Evolutionary conservation across 2,888 invertebrate genomes (phyloP).

Genomic region (Halictus ligatus): DNA sequence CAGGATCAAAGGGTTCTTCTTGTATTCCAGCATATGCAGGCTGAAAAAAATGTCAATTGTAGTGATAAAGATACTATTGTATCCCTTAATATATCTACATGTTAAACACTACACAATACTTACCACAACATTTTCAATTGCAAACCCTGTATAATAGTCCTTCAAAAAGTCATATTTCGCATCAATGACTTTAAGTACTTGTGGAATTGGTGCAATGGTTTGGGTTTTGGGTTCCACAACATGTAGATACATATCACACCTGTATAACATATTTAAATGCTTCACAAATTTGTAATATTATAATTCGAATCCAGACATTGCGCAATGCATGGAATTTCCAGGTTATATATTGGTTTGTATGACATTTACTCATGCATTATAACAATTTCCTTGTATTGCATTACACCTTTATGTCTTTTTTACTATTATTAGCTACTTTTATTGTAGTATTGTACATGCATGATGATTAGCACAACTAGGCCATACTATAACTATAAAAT

Average conservation of each 20-base stretch:
- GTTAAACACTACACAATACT: conserved; percentile 60
- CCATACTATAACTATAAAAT: background rate
- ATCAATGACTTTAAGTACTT: conserved; percentile 92
- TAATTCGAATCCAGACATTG: background rate
- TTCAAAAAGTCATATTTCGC: conserved; percentile 94
- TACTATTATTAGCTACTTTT: background rate
- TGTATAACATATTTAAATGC: conserved; percentile 78
- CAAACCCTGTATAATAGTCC: conserved; percentile 90
- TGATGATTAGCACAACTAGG: background rate
- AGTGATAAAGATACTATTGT: background rate
- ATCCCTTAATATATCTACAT: background rate
- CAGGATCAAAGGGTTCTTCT: conserved; percentile 93
- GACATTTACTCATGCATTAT: background rate
- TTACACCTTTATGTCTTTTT: background rate
- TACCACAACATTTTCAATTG: conserved; percentile 90
- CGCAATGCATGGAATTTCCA: background rate
- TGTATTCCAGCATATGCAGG: conserved; percentile 88
- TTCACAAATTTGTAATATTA: background rate
- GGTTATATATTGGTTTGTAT: background rate
- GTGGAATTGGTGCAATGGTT: conserved; percentile 91
- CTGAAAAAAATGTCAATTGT: conserved; percentile 71
- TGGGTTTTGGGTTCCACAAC: conserved; percentile 91
- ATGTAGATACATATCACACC: conserved; percentile 95
- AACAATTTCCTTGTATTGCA: background rate
- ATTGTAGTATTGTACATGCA: background rate